Base-by-base conservation (phyloP, 2,797 vertebrate species). In the Sus cebifrons region DNA sequence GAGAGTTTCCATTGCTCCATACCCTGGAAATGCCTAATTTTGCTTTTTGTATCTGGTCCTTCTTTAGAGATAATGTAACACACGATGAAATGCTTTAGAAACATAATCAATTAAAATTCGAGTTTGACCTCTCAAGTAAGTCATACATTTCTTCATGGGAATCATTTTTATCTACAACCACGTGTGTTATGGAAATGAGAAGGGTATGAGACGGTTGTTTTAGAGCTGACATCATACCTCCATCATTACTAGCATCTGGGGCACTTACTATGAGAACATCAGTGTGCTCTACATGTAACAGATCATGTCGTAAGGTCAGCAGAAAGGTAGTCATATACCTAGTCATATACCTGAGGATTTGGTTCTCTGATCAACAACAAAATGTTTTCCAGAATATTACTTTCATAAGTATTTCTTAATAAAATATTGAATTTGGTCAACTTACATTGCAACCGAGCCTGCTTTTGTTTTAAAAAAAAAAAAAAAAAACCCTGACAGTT, bases 401-500 rank as follows among this genome's bases (percentile, higher is more conserved):
- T 92, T 89, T 10, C 32, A 25, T 13, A 5, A 2, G 32, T 36
- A 62, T 3, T 36, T 78, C 16, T 75, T 68, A 86, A 84, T 32
- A 27, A 75, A 91, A 93, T 60, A 36, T 17, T 71, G 27, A 78
- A 90, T 86, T 78, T 64, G 64, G 21, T 75, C 32, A 94, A 27
- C 70, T 81, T 62, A 88, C 11, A 36, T 25, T 86, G 21, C 13
- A 85, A 36, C 49, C 52, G 88, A 85, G 29, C 25, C 49, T 23
- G 3, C 87, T 54, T 79, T 94, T 94, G 10, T 88, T 89, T 86
- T 74, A 89, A 75, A 29, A 36, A 36, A 36, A 36, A 36, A 36
- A 36, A 36, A 36, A 36, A 36, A 36, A 36, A 36, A 36, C 36
- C 56, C 23, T 79, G 9, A 27, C 32, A 44, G 16, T 79, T 83